These are phyloP conservation scores for Gymnocephalus cernua DNA, from an alignment of 2,113 vertebrate genomes.

Conservation along the genomic window DNA sequence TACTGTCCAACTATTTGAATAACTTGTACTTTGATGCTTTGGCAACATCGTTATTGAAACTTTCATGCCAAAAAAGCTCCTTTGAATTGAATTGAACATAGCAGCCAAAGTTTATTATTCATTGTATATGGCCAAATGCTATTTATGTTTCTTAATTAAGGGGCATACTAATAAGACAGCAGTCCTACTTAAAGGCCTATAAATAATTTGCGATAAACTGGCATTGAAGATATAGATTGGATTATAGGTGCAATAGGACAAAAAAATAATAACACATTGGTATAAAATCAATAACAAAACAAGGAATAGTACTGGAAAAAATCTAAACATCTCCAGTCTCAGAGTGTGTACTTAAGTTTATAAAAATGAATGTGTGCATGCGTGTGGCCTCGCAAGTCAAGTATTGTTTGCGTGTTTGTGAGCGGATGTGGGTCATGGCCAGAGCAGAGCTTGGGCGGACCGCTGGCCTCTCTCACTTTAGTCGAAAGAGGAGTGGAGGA, in stretches of 20 bases:
- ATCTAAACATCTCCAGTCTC: neutral
- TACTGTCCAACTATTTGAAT: too few relatives aligned
- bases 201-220: neutral
- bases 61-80: too few relatives aligned
- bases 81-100: neutral
- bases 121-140: slow-evolving; percentile 8
- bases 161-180: neutral
- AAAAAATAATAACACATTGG: slow-evolving; percentile 16
- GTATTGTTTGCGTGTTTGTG: slow-evolving; percentile 53
- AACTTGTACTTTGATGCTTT: too few relatives aligned
- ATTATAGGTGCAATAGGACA: neutral
- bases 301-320: neutral
- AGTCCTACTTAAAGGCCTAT: neutral
- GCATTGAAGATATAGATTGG: neutral
- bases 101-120: neutral
- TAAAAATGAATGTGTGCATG: slow-evolving; percentile 37
- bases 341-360: neutral
- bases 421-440: slow-evolving; percentile 78
- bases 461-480: slow-evolving; percentile 74
- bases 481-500: slow-evolving; percentile 74
- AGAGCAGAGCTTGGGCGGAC: slow-evolving; percentile 65
- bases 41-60: too few relatives aligned
- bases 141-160: neutral
- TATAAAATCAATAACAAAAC: slow-evolving; percentile 1
- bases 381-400: slow-evolving; percentile 52